Evolutionary conservation across 2,113 vertebrate species (phyloP).

Genomic region (Rhinopomastus cyanomelas): DNA sequence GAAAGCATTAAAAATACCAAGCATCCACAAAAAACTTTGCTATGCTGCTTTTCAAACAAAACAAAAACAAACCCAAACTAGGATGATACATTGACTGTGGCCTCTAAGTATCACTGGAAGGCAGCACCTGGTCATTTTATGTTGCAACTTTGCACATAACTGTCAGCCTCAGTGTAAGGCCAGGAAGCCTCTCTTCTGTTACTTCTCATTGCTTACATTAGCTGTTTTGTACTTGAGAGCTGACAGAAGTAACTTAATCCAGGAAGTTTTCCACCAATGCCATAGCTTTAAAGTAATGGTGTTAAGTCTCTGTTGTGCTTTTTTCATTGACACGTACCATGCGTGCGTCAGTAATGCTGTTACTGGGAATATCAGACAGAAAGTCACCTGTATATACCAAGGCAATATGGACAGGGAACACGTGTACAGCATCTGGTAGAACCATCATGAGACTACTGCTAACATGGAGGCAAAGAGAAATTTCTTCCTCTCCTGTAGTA

Average conservation of each 20-base stretch:
- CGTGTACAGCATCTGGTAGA: too few relatives aligned
- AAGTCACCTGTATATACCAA: neutral
- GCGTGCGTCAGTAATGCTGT: neutral
- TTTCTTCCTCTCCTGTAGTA: neutral
- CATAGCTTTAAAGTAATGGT: neutral
- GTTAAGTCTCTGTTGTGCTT: neutral
- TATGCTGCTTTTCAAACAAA: neutral
- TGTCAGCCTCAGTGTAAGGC: neutral
- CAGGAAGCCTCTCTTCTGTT: neutral
- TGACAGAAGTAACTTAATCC: neutral
- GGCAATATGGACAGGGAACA: neutral
- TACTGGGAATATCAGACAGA: neutral
- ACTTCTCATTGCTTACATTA: neutral
- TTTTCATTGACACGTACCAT: neutral
- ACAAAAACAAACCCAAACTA: neutral
- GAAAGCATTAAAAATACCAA: neutral
- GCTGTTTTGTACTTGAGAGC: neutral
- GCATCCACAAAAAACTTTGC: neutral
- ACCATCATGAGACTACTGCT: neutral
- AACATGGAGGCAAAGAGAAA: neutral
- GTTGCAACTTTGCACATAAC: neutral
- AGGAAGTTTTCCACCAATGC: neutral
- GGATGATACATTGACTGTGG: too few relatives aligned
- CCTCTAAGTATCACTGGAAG: neutral
- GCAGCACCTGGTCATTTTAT: neutral